Conservation (phyloP, 2,888 invertebrate species). For the Phyto melanocephala region DNA sequence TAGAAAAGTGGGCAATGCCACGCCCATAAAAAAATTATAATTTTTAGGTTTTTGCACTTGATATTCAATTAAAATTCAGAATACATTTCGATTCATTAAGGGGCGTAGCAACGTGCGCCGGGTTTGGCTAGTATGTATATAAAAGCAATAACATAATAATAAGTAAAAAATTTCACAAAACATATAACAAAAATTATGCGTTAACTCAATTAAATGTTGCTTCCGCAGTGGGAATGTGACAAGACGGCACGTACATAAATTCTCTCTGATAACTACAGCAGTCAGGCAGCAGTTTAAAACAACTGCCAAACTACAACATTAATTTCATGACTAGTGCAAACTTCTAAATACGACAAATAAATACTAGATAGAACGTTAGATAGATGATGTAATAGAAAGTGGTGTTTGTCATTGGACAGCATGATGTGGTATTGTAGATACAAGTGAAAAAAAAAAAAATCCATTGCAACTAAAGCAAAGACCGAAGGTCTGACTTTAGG, state of each 20-base stretch:
- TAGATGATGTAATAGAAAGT: conserved; percentile 8
- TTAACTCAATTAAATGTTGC: conserved; percentile 66
- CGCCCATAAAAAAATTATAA: too few relatives aligned
- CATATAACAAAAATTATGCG: too few relatives aligned
- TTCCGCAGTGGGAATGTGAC: conserved; percentile 57
- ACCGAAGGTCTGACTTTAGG: background rate
- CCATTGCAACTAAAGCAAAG: conserved; percentile 48
- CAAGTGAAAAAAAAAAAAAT: conserved; percentile 54
- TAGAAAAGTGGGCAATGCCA: too few relatives aligned
- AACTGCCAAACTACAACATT: background rate
- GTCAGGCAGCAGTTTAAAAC: conserved; percentile 6
- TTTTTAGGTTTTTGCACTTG: too few relatives aligned
- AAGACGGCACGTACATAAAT: conserved; percentile 30
- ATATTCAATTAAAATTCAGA: too few relatives aligned
- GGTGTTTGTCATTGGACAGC: background rate
- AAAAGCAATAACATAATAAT: too few relatives aligned
- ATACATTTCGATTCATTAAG: too few relatives aligned
- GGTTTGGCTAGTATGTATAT: too few relatives aligned
- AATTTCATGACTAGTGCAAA: background rate
- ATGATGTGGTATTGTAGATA: conserved; percentile 16
- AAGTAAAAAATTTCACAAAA: too few relatives aligned
- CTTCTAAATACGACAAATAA: conserved; percentile 5
- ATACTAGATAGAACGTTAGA: background rate
- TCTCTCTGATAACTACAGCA: background rate
- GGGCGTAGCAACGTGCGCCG: too few relatives aligned